Evolutionary conservation across 2,888 invertebrate species (phyloP), one percentile per base, ranked within the genome.

Genomic region (Priocnemis perturbator): DNA sequence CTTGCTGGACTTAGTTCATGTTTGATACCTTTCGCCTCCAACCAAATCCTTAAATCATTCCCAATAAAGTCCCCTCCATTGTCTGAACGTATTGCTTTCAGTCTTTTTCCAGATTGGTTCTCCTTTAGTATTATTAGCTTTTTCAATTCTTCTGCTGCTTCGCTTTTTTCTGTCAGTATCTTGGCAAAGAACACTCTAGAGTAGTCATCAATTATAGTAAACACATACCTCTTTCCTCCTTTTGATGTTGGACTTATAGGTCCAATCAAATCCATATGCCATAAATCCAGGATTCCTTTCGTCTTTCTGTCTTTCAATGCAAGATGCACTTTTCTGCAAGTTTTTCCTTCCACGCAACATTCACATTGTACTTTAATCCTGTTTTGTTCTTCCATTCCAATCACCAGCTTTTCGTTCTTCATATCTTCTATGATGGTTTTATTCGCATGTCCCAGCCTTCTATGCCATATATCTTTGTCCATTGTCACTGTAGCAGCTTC

Each of bases 311-410:
- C n/a, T n/a, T n/a, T 60, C 0, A 55, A 55, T 4, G 60, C 30
- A n/a, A 70, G 67, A 50, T 56, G 50, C 59, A 45, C 45, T 48
- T 53, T 20, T 56, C 5, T 48, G 15, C 52, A 48, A 0, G 26
- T 7, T 15, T 58, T 47, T 15, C 50, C 50, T 50, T 48, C 30
- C 0, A 64, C 17, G 17, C 64, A 64, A 11, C n/a, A 3, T 20
- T 64, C 37, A 48, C 50, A 64, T 21, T 55, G 53, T 4, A 19
- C 11, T 7, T 53, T 55, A 2, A 53, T 44, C 21, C 14, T 62
- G 23, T 44, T 11, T 3, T 15, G 15, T 11, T 21, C 44, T 44
- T 53, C 23, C 44, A 53, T 44, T 0, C 62, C 53, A 0, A 20
- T n/a, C 2, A 50, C 21, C 5, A 64, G 14, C 0, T 57, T 9